Percentiles rank a stretch among this genome's conserved stretches.
Conservation (phyloP, 2,888 invertebrate genomes). For the Scaptomyza caliginosa region DNA sequence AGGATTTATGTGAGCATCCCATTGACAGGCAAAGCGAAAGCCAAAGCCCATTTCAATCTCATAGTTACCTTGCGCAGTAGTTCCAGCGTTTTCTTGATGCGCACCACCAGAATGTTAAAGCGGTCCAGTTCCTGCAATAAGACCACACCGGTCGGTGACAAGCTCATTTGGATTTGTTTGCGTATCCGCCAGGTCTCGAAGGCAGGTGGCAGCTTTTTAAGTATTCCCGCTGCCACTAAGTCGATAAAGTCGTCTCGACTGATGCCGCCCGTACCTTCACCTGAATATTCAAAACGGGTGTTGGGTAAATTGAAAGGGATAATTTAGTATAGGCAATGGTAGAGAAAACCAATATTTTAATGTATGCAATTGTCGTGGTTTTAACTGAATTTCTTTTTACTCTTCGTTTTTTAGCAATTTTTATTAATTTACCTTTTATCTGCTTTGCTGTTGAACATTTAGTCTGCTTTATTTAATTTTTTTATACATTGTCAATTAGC, state of each 20-base stretch:
- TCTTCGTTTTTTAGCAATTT: conserved; percentile 29
- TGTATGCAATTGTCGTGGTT: conserved; percentile 54
- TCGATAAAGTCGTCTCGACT: conserved; percentile 95
- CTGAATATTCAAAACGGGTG: conserved; percentile 82
- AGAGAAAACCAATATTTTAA: conserved; percentile 36
- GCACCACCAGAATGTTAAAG: conserved; percentile 91
- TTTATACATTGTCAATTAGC: conserved; percentile 71
- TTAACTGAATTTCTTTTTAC: conserved; percentile 7
- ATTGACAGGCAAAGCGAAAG: conserved; percentile 58
- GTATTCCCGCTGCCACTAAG: conserved; percentile 90
- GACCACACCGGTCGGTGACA: conserved; percentile 94
- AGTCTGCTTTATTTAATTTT: conserved; percentile 37
- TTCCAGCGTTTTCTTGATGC: conserved; percentile 89
- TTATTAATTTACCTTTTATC: conserved; percentile 66
- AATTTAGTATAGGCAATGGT: conserved; percentile 40
- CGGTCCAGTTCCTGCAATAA: conserved; percentile 95
- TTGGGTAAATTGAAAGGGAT: conserved; percentile 11
- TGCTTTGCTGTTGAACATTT: conserved; percentile 26
- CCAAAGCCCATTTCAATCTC: conserved; percentile 18
- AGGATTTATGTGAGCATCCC: conserved; percentile 68
- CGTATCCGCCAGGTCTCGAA: conserved; percentile 93
- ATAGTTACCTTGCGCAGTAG: conserved; percentile 87
- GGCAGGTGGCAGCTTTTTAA: conserved; percentile 89
- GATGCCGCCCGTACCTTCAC: conserved; percentile 88
- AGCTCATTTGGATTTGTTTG: conserved; percentile 90